Base-by-base conservation (phyloP, 2,113 vertebrate genomes). In the Rhinoderma darwinii region DNA sequence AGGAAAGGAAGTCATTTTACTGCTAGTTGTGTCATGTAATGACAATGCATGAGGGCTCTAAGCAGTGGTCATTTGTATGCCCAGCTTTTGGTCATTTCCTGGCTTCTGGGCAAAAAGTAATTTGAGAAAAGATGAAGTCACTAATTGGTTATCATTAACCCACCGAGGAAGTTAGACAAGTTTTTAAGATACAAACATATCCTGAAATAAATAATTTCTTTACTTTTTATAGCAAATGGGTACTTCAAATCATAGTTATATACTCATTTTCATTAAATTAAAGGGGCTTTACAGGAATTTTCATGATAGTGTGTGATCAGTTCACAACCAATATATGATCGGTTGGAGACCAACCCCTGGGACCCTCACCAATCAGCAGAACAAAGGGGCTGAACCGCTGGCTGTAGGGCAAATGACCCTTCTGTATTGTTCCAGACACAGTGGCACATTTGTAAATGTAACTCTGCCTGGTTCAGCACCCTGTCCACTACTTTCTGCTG, bases 41-140 rank as follows among this genome's bases (percentile, higher is more conserved):
- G 6, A 17, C 66, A 54, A 32, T 43, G 15, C 22, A 68, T 20
- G 27, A 27, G 59, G 20, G 54, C 6, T 47, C 25, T 63, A 37
- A 63, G 66, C 27, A 14, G 6, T 10, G 32, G 30, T 12, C 41
- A 22, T 12, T 84, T 32, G 11, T 32, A 54, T 17, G 39, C 30
- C 56, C 1, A 32, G 27, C 30, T 11, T 63, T 43, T 80, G 56
- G 84, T 80, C 84, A 86, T 80, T 86, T 86, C 84, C 84, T 80
- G 59, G 25, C 61, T 70, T 80, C 44, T 80, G 3, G 4, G 7
- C 44, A 54, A 11, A 54, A 78, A 35, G 7, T 54, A 35, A 32
- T 30, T 78, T 78, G 47, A 78, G 47, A 20, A 35, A 78, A 18
- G 17, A 18, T 50, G 18, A 77, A 43, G 47, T 78, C 47, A 51